Conservation (phyloP, 2,888 invertebrate genomes). For the Augiades crinisus region DNA sequence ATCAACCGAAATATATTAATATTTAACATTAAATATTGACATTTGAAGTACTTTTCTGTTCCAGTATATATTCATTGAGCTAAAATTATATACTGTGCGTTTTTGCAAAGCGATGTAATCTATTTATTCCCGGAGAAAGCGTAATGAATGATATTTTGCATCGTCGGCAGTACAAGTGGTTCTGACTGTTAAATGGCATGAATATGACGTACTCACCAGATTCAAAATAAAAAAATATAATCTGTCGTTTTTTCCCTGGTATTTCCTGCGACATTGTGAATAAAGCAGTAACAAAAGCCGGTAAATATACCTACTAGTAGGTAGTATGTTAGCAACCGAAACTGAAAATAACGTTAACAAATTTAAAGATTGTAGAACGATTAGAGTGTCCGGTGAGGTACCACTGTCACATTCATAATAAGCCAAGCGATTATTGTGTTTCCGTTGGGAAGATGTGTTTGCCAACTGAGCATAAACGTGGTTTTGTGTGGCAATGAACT, state of each 20-base stretch:
- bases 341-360: too few species aligned
- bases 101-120: conserved; percentile 70
- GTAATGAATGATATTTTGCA: conserved; percentile 76
- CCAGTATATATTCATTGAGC: conserved; percentile 9
- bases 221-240: conserved; percentile 19
- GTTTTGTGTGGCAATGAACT: too few species aligned
- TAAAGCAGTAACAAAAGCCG: neutral
- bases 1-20: too few species aligned
- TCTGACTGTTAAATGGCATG: conserved; percentile 57
- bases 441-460: too few species aligned
- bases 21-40: too few species aligned
- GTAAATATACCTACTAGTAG: neutral
- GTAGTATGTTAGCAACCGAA: too few species aligned
- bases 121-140: conserved; percentile 69
- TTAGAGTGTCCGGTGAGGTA: too few species aligned
- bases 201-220: conserved; percentile 42
- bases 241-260: neutral
- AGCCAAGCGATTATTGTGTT: too few species aligned
- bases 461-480: too few species aligned
- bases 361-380: too few species aligned
- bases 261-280: neutral
- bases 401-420: too few species aligned
- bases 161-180: conserved; percentile 61
- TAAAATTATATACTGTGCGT: conserved; percentile 59
- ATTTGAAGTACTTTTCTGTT: too few species aligned